phyloP scores from a whole-genome alignment of 2,113 vertebrate species.

The Hymenochirus boettgeri region DNA sequence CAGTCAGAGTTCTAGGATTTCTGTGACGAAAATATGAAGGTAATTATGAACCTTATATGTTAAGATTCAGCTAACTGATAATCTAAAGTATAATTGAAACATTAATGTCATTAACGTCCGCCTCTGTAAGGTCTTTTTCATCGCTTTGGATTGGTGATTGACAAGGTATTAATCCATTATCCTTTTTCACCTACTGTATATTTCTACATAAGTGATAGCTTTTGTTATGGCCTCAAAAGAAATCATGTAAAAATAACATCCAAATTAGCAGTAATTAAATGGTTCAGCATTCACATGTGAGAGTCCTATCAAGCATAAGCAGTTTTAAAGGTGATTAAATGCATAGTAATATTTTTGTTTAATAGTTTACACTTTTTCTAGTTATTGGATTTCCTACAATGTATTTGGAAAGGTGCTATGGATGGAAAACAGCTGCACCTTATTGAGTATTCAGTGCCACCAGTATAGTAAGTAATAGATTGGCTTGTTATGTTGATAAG shows the following conservation, averaged over 20 bases:
- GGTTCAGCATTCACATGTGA: slow-evolving; percentile 24
- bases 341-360: too few relatives aligned
- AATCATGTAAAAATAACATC: slow-evolving; percentile 39
- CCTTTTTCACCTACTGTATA: slow-evolving; percentile 34
- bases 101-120: slow-evolving; percentile 33
- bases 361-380: too few relatives aligned
- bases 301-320: slow-evolving; percentile 18
- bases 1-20: slow-evolving; percentile 1
- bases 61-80: slow-evolving; percentile 22
- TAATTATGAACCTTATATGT: slow-evolving; percentile 3
- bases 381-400: too few relatives aligned
- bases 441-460: too few relatives aligned
- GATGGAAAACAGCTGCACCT: too few relatives aligned
- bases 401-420: too few relatives aligned
- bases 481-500: too few relatives aligned
- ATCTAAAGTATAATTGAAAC: slow-evolving; percentile 31
- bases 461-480: too few relatives aligned
- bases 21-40: neutral
- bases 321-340: too few relatives aligned
- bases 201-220: slow-evolving; percentile 28
- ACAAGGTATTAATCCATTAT: slow-evolving; percentile 31
- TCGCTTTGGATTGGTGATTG: slow-evolving; percentile 25
- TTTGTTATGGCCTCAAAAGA: slow-evolving; percentile 42
- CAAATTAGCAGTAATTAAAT: slow-evolving; percentile 38
- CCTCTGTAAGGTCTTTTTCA: slow-evolving; percentile 33